Conservation (phyloP, 2,797 vertebrate species). For the Trichosurus vulpecula region DNA sequence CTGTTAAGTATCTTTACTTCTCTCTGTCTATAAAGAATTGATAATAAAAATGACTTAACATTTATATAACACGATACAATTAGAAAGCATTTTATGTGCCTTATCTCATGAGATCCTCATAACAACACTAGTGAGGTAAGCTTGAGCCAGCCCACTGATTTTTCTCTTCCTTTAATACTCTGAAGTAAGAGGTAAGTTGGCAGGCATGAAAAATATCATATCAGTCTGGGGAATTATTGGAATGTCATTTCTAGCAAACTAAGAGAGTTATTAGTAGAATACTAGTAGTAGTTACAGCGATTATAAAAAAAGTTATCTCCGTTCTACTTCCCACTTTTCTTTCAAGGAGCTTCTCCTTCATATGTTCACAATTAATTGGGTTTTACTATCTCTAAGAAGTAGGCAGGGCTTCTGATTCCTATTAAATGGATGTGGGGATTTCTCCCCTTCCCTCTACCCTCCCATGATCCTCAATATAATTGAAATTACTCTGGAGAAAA, state of each 20-base stretch:
- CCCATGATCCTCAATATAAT: not conserved
- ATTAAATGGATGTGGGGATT: not conserved
- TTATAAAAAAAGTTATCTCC: not conserved
- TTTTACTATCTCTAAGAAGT: not conserved
- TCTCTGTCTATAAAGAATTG: not conserved
- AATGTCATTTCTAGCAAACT: not conserved
- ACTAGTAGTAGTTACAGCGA: not conserved
- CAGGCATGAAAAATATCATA: not conserved
- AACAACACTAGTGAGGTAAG: not conserved
- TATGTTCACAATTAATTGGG: not conserved
- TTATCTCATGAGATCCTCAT: not conserved
- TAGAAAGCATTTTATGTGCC: not conserved
- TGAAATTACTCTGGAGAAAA: not conserved
- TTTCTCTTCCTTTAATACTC: constrained; percentile 35
- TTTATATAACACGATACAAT: not conserved
- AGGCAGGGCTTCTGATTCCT: not conserved
- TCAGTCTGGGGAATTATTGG: not conserved
- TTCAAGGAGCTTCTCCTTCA: not conserved
- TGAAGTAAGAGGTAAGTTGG: constrained; percentile 32
- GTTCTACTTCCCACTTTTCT: not conserved
- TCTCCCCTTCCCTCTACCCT: not conserved
- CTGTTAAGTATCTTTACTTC: constrained; percentile 2
- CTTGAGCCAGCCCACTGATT: not conserved
- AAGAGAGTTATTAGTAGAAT: not conserved
- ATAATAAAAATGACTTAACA: not conserved